Evolutionary conservation across 1,140 invertebrate species (phyloP).

Genomic region (Mactra quadrangularis): DNA sequence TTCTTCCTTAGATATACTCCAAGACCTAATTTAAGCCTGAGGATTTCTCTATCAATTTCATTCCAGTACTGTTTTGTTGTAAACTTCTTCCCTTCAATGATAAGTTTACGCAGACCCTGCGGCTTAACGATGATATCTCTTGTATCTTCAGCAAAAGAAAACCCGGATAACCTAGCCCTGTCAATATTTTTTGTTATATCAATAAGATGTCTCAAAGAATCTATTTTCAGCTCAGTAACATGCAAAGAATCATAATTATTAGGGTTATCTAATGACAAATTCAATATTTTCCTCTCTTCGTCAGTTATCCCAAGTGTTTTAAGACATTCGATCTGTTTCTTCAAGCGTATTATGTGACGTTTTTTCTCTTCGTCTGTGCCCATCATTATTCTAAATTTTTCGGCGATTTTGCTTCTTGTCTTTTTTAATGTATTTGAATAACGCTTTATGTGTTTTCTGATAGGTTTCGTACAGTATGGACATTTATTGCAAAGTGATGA

Average conservation of each 20-base stretch:
- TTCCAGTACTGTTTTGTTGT: conserved; percentile 34
- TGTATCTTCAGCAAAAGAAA: not conserved
- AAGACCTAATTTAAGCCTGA: not conserved
- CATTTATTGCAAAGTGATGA: not conserved
- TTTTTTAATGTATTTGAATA: conserved; percentile 26
- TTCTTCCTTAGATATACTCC: not conserved
- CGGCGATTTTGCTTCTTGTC: not conserved
- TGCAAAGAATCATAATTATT: conserved; percentile 20
- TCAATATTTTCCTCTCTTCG: not conserved
- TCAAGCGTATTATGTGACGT: not conserved
- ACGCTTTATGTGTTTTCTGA: conserved; percentile 5
- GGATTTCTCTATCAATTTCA: conserved; percentile 16
- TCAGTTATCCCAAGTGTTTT: not conserved
- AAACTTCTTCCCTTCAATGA: not conserved
- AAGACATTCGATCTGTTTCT: not conserved
- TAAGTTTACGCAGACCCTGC: not conserved
- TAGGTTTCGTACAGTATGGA: conserved; percentile 31
- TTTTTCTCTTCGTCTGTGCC: conserved; percentile 2
- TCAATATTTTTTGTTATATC: not conserved
- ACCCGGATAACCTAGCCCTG: not conserved
- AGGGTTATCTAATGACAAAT: not conserved
- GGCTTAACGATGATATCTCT: not conserved
- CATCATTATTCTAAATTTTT: not conserved
- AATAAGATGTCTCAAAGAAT: not conserved
- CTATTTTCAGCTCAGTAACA: not conserved